Base-by-base conservation (phyloP, 2,113 vertebrate species). In the Orthochromis indermauri region DNA sequence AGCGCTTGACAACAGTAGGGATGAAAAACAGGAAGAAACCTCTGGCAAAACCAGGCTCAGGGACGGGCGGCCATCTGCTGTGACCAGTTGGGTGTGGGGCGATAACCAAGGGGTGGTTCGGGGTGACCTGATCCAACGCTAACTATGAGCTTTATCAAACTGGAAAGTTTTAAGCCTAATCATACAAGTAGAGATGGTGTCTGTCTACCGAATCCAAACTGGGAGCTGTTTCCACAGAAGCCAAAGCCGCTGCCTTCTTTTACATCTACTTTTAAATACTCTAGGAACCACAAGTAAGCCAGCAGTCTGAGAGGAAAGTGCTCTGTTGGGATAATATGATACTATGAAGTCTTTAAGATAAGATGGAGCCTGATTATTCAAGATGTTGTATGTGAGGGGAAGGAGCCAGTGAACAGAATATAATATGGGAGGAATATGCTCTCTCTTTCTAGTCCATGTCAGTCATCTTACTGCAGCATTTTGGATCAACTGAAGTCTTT, bases 281-380 rank as follows among this genome's bases (percentile, higher is more conserved):
- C 61, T 35, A 66, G 17, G 61, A 66, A 66, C 61, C 61, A 37
- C 61, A 66, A 12, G 61, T 66, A 66, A 71, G n/a, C 37, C 66
- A 10, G 37, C n/a, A 71, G 21, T 26, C 66, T 71, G 66, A 71
- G 37, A 71, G 66, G 3, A 16, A 71, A 71, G 37, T 26, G 66
- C 21, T 71, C 66, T 45, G 37, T 45, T 45, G 37, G 66, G 35
- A 71, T 71, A 71, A 71, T 73, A 73, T 42, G 66, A 40, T 24
- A 71, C 12, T 42, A 42, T 9, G 35, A 71, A 5, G 2, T 71
- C 66, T 42, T 71, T 40, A 71, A 6, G 66, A 40, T 71, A 71
- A 24, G 35, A 16, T 45, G 37, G 21, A 42, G 13, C 13, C 66
- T 73, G 37, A 73, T 73, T 73, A 73, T 73, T 73, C 21, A 73